Conservation (phyloP, 1,140 invertebrate genomes). For the Drosophila dunni region DNA sequence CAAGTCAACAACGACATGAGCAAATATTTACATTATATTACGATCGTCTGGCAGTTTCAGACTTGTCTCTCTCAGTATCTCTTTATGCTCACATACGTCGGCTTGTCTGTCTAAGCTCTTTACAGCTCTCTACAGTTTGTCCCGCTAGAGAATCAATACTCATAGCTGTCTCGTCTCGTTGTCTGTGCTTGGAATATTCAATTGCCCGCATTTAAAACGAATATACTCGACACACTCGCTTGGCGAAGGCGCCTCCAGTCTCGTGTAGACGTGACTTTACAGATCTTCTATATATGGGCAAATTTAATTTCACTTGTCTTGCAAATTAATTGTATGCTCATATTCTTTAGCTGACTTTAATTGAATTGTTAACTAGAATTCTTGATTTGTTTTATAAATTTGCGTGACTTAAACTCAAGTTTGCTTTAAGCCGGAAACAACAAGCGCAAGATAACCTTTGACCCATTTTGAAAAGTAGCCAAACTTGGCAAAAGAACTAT, state of each 20-base stretch:
- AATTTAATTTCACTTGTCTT: constrained; percentile 28
- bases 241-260: constrained; percentile 3
- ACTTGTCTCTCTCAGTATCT: constrained; percentile 2
- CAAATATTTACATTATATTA: constrained; percentile 72
- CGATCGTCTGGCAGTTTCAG: constrained; percentile 33
- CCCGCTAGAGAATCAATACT: constrained; percentile 62
- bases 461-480: constrained; percentile 35
- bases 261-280: constrained; percentile 2
- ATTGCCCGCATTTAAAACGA: constrained; percentile 38
- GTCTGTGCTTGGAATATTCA: constrained; percentile 70
- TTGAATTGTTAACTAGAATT: constrained; percentile 33
- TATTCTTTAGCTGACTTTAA: constrained; percentile 10
- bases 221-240: neutral
- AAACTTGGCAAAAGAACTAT: constrained; percentile 10
- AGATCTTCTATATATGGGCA: constrained; percentile 21
- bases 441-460: constrained; percentile 24
- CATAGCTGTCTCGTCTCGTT: constrained; percentile 31
- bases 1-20: constrained; percentile 65
- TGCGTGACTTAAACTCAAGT: neutral
- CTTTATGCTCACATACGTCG: too few species aligned
- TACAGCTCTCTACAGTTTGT: neutral
- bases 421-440: neutral
- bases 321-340: constrained; percentile 21
- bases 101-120: constrained; percentile 22
- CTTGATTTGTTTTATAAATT: constrained; percentile 10